Evolutionary conservation across 92 coral and sea anemone species (phyloP).

Genomic region (Palythoa grandis): DNA sequence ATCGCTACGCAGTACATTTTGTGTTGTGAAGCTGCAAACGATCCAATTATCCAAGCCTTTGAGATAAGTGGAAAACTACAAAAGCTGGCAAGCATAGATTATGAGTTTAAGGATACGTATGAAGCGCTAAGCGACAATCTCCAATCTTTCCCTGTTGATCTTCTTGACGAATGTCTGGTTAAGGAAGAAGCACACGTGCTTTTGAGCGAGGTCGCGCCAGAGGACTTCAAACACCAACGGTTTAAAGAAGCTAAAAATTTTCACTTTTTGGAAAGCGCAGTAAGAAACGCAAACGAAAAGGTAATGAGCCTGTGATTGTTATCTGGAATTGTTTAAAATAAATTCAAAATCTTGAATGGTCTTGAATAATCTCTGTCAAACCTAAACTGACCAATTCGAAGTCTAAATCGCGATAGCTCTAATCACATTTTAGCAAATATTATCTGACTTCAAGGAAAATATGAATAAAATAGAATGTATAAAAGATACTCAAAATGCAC

Average conservation of each 20-base stretch:
- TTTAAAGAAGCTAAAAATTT: conserved; percentile 4
- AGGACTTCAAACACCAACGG: not conserved
- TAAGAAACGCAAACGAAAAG: conserved; percentile 49
- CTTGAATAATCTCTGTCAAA: too few relatives aligned
- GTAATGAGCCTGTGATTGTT: not conserved
- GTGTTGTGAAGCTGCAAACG: not conserved
- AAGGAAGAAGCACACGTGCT: conserved; percentile 53
- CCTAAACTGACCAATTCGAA: too few relatives aligned
- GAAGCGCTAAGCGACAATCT: not conserved
- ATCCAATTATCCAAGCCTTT: conserved; percentile 44
- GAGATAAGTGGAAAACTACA: conserved; percentile 38
- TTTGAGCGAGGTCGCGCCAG: conserved; percentile 16
- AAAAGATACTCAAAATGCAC: too few relatives aligned
- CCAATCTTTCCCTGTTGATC: conserved; percentile 48
- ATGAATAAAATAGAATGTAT: too few relatives aligned
- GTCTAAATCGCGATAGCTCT: too few relatives aligned
- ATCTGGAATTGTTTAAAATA: too few relatives aligned
- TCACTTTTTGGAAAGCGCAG: conserved; percentile 44
- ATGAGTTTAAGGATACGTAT: conserved; percentile 52
- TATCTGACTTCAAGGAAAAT: too few relatives aligned
- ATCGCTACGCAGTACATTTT: conserved; percentile 44
- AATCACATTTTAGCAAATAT: too few relatives aligned
- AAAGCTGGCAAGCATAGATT: conserved; percentile 36
- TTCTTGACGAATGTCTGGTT: conserved; percentile 49
- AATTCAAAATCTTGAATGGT: too few relatives aligned